A percentile compares a stretch with the other conserved stretches of the same genome.
These are phyloP conservation scores for Mesorhabditis spiculigera DNA, from an alignment of 2,888 invertebrate genomes.

Conservation along the genomic window DNA sequence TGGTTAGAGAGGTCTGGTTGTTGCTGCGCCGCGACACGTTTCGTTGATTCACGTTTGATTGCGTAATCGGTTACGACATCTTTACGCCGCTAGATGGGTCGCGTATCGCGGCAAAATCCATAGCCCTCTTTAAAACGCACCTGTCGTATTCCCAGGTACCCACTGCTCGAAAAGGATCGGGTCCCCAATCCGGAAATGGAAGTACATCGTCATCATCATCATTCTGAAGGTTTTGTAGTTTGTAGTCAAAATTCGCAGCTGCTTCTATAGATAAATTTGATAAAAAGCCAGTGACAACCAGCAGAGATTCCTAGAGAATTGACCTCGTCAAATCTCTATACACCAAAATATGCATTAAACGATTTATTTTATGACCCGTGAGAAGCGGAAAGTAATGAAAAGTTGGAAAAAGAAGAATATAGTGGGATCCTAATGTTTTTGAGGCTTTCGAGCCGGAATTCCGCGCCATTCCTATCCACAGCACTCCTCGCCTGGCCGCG, in stretches of 20 bases:
- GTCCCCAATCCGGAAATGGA: conserved; percentile 47
- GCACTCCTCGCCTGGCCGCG: neutral
- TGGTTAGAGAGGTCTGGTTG: no score
- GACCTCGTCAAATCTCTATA: neutral
- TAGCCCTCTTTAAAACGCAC: conserved; percentile 19
- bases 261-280: neutral
- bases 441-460: no score
- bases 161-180: conserved; percentile 46
- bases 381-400: neutral
- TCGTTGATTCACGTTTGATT: no score
- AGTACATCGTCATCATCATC: conserved; percentile 56
- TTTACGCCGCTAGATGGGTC: no score
- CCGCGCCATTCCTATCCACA: neutral
- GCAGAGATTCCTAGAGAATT: neutral
- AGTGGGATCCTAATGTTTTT: no score
- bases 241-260: neutral
- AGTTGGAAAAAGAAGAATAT: neutral
- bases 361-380: conserved; percentile 1
- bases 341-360: neutral
- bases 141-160: conserved; percentile 33
- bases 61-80: no score
- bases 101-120: no score
- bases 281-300: neutral
- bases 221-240: conserved; percentile 17
- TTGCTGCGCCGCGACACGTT: no score